phyloP scores from a whole-genome alignment of 1,140 invertebrate species.

The Drosophila miranda region DNA sequence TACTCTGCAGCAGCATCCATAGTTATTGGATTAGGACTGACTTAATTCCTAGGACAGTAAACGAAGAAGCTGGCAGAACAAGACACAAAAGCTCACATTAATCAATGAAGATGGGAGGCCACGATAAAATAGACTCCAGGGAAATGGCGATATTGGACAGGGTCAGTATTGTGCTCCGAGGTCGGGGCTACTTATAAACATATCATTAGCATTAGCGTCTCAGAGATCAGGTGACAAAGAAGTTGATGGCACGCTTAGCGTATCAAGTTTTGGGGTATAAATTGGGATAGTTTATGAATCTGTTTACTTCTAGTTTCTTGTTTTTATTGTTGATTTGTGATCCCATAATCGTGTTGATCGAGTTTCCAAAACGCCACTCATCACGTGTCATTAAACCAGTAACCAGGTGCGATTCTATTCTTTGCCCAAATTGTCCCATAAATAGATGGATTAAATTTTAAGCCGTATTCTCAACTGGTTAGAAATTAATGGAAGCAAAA shows the following conservation, averaged over 20 bases:
- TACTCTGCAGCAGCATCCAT: conserved; percentile 62
- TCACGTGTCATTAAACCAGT: no score
- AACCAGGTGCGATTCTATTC: no score
- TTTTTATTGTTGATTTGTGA: no score
- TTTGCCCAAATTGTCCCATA: no score
- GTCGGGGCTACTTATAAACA: neutral
- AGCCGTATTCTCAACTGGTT: neutral
- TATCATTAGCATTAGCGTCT: neutral
- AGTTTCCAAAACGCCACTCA: no score
- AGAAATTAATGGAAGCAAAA: neutral
- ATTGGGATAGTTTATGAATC: conserved; percentile 20
- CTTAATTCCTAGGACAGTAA: conserved; percentile 9
- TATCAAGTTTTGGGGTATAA: neutral
- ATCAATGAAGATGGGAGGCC: neutral
- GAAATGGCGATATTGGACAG: no score
- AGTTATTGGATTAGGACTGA: conserved; percentile 14
- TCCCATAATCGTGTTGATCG: no score
- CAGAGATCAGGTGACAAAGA: neutral
- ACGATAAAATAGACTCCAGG: no score
- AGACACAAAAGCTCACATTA: conserved; percentile 40
- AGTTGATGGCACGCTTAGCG: no score
- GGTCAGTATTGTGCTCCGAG: neutral
- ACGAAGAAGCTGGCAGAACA: conserved; percentile 28
- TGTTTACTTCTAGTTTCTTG: conserved; percentile 10
- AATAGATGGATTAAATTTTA: neutral